Base-by-base conservation (phyloP, 2,888 invertebrate species). In the Monopis laevigella region DNA sequence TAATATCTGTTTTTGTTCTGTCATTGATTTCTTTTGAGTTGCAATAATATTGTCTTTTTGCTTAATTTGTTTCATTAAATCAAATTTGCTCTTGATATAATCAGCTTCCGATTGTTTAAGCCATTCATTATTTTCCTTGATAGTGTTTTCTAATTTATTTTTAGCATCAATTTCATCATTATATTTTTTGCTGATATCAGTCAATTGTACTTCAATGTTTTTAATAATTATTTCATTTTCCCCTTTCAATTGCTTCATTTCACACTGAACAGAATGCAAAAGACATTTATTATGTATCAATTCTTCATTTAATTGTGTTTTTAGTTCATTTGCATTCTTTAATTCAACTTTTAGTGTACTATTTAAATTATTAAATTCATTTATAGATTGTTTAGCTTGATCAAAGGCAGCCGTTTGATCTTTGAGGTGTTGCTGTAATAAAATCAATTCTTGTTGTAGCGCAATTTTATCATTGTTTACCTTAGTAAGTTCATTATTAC, bases 381-480 rank as follows among this genome's bases (percentile, higher is more conserved):
- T n/a, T n/a, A n/a, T n/a, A n/a, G 8, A 21, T 21, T 21, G 24
- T 8, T 21, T 21, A 8, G 8, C 24, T 21, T 21, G 24, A 21
- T 21, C 8, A 8, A 7, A 8, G 5, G 8, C 24, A 7, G 5
- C 24, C 8, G 24, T 21, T 21, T 7, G 8, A 21, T 8, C 6
- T 7, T 21, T 8, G 5, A 21, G 8, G 14, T 12, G 8, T 32
- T 32, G 7, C 10, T 32, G 32, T 13, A 14, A 7, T 14, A n/a
- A n/a, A n/a, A 32, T 57, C 1, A 62, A 39, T 42, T 59, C 53
- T 32, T 55, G 48, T 48, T 61, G 49, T 17, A 46, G n/a, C n/a
- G n/a, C n/a, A n/a, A n/a, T n/a, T n/a, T n/a, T n/a, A n/a, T n/a
- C n/a, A n/a, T n/a, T n/a, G n/a, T n/a, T n/a, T n/a, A n/a, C n/a